Conservation (phyloP, 2,797 vertebrate genomes). For the Mallotus villosus region DNA sequence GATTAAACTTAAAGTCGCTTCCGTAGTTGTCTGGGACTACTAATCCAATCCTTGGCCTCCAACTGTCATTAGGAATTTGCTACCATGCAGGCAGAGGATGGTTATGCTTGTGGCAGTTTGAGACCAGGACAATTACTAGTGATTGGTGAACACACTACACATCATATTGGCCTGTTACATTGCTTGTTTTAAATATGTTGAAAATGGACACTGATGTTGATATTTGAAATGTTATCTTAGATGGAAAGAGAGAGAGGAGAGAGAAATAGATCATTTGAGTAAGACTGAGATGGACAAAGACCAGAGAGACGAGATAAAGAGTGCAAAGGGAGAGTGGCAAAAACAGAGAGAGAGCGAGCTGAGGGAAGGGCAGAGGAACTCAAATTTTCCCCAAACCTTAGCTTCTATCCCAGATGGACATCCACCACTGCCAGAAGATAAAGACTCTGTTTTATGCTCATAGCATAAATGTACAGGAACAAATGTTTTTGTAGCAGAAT, state of each 20-base stretch:
- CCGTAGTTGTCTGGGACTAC: neutral
- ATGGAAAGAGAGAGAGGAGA: too few relatives aligned
- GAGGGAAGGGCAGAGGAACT: neutral
- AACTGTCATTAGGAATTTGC: conserved; percentile 18
- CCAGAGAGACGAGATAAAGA: neutral
- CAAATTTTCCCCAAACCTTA: conserved; percentile 16
- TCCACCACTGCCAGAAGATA: neutral
- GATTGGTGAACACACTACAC: neutral
- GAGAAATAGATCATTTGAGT: too few relatives aligned
- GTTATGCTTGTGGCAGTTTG: neutral
- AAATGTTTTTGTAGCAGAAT: too few relatives aligned
- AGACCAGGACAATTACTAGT: neutral
- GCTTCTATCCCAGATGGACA: conserved; percentile 2
- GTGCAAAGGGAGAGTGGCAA: neutral
- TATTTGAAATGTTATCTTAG: neutral
- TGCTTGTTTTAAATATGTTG: neutral
- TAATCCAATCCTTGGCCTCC: conserved; percentile 27
- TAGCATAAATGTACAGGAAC: too few relatives aligned
- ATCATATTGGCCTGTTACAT: neutral
- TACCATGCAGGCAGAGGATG: neutral
- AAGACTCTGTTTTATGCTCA: too few relatives aligned
- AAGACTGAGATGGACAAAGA: neutral
- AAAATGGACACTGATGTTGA: neutral
- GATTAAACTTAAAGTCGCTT: conserved; percentile 15
- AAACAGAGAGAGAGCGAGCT: neutral